phyloP scores from a whole-genome alignment of 1,140 invertebrate genomes.

The Aphaenogaster ashmeadi region DNA sequence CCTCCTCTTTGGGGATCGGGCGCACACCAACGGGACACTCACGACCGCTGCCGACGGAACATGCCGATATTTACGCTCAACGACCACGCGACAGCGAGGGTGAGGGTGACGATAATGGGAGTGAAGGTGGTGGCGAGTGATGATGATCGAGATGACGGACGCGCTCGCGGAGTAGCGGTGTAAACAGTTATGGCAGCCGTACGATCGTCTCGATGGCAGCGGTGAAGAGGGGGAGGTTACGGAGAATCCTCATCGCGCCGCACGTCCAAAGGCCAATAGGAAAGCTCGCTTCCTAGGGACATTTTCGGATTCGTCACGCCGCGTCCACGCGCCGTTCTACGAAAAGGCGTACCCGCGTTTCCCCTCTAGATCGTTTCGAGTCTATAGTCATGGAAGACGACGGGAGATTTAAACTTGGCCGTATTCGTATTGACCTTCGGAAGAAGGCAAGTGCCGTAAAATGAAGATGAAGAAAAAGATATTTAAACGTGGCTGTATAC shows the following conservation, averaged over 20 bases:
- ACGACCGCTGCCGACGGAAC: constrained; percentile 47
- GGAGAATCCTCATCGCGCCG: background rate
- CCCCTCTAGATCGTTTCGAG: background rate
- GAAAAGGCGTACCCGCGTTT: background rate
- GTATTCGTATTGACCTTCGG: too few relatives aligned
- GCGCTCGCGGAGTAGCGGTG: constrained; percentile 63
- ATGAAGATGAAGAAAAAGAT: too few relatives aligned
- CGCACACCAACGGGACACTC: constrained; percentile 39
- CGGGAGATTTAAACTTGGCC: background rate
- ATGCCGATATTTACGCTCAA: constrained; percentile 40
- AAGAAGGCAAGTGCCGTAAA: too few relatives aligned
- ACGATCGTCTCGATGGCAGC: background rate
- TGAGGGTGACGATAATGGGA: background rate
- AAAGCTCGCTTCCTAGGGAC: background rate
- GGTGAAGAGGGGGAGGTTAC: background rate
- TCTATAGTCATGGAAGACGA: background rate
- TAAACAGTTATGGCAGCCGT: constrained; percentile 71
- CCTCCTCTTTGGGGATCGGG: background rate
- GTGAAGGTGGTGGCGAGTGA: background rate
- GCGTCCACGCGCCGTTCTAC: background rate
- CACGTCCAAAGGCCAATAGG: background rate
- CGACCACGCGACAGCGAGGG: background rate
- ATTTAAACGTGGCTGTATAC: too few relatives aligned
- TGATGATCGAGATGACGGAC: constrained; percentile 50
- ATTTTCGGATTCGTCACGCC: background rate